Evolutionary conservation across 2,797 vertebrate species (phyloP).

Genomic region (Fundulus diaphanus): DNA sequence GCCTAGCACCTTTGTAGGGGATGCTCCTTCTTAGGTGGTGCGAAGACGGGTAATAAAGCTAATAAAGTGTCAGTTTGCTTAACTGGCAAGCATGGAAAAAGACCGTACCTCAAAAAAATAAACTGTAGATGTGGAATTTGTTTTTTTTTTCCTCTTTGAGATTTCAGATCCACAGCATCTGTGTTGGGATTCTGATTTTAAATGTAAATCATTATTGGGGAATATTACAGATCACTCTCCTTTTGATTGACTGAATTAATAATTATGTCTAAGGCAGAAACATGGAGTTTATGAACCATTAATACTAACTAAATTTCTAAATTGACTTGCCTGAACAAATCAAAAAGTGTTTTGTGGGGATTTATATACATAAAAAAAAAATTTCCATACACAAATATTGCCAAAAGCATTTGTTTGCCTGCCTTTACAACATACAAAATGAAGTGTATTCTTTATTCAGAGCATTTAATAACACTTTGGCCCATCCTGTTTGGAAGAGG

Average conservation of each 20-base stretch:
- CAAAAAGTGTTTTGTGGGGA: slow-evolving; percentile 17
- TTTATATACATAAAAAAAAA: slow-evolving; percentile 31
- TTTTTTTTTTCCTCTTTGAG: slow-evolving; percentile 31
- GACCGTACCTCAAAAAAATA: slow-evolving; percentile 21
- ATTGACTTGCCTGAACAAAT: slow-evolving; percentile 39
- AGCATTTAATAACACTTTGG: too few species aligned
- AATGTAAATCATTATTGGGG: slow-evolving; percentile 7
- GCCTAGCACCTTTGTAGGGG: slow-evolving; percentile 1
- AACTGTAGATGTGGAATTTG: neutral
- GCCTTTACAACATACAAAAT: too few species aligned
- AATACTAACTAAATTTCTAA: slow-evolving; percentile 31
- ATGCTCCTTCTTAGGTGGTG: slow-evolving; percentile 25
- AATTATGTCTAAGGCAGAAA: slow-evolving; percentile 30
- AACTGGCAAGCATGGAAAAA: slow-evolving; percentile 37
- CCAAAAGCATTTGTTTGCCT: too few species aligned
- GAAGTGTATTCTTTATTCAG: too few species aligned
- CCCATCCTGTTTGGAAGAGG: too few species aligned
- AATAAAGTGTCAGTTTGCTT: slow-evolving; percentile 31
- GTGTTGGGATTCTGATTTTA: slow-evolving; percentile 4
- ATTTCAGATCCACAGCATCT: slow-evolving; percentile 25
- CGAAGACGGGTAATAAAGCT: slow-evolving; percentile 33
- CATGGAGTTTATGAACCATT: slow-evolving; percentile 51
- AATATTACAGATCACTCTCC: slow-evolving; percentile 32
- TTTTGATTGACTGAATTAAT: slow-evolving; percentile 31
- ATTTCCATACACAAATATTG: neutral